A percentile compares a stretch with the other conserved stretches of the same genome.
phyloP scores from a whole-genome alignment of 2,888 invertebrate species.

The Eupithecia insigniata region DNA sequence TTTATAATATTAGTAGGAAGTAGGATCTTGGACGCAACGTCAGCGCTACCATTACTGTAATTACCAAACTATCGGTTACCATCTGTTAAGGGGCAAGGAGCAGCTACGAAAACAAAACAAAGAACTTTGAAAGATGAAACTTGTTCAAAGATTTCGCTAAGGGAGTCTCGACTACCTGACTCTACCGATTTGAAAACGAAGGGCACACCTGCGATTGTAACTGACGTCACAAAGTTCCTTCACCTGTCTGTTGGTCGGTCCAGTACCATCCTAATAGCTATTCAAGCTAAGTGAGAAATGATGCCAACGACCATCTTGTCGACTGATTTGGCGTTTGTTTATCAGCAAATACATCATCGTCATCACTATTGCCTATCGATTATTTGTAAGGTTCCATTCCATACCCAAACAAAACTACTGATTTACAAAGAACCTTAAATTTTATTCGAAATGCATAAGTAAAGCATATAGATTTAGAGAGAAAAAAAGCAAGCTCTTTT shows the following conservation, averaged over 20 bases:
- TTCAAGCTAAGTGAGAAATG: slow-evolving; percentile 51
- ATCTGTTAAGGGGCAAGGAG: neutral
- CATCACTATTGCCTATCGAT: slow-evolving; percentile 21
- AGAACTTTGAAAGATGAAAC: slow-evolving; percentile 48
- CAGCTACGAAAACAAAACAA: slow-evolving; percentile 29
- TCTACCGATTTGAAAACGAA: slow-evolving; percentile 55
- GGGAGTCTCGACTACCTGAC: slow-evolving; percentile 53
- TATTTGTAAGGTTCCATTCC: neutral
- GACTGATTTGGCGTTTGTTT: slow-evolving; percentile 44
- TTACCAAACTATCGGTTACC: neutral
- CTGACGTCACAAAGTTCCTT: slow-evolving; percentile 67
- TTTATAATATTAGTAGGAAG: no score
- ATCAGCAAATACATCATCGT: slow-evolving; percentile 55
- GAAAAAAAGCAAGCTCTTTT: neutral
- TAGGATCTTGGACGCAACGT: neutral
- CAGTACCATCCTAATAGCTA: slow-evolving; percentile 50
- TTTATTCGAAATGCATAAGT: neutral
- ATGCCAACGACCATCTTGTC: slow-evolving; percentile 47
- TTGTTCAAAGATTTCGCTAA: slow-evolving; percentile 43
- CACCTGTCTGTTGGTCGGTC: slow-evolving; percentile 63
- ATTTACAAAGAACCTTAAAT: neutral
- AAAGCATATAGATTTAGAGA: neutral
- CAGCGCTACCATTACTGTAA: neutral
- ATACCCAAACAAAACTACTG: neutral
- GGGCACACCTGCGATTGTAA: slow-evolving; percentile 65